Evolutionary conservation across 2,797 vertebrate genomes (phyloP), one percentile per base, ranked within the genome.

Genomic region (Lateolabrax maculatus): DNA sequence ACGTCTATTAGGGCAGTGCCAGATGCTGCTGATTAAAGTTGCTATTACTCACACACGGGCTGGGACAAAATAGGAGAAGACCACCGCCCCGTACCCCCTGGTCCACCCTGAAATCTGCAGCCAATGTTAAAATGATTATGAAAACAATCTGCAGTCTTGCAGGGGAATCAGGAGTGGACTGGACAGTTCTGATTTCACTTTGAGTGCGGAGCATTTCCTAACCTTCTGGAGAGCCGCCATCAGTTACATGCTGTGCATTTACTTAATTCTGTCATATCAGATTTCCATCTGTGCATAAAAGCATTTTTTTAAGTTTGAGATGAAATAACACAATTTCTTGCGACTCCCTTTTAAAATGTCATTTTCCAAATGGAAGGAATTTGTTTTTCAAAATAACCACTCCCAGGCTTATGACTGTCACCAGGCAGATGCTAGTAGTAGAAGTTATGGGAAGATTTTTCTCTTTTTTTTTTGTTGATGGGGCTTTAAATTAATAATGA

Each of bases 1-100:
- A 93, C 90, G 87, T 91, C 76, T 87, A 70, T 89, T 77, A 87
- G 87, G 88, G 90, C 81, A 58, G 84, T 27, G 53, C 87, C 94
- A 95, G 88, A 94, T 95, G 95, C 91, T 91, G 83, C 91, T 92
- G 91, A 95, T 95, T 95, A 93, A 91, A 92, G 87, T 90, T 88
- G 56, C 75, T 90, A 87, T 95, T 91, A 94, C 91, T 93, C 92
- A 92, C 84, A 81, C 88, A 80, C 34, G 65, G 83, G 79, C 74
- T 53, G 75, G 85, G 84, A 85, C 65, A 77, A 79, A 87, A 75
- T 72, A 66, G 84, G 77, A 55, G 62, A 86, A 76, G 75, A 79
- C 78, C 69, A 62, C 60, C 79, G 77, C 25, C 61, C 44, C 8
- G 1, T 31, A 80, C 43, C 68, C 48, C 46, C 36, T 25, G 61